These are phyloP conservation scores for Scalopus aquaticus DNA, from an alignment of 2,113 vertebrate species.

Conservation along the genomic window DNA sequence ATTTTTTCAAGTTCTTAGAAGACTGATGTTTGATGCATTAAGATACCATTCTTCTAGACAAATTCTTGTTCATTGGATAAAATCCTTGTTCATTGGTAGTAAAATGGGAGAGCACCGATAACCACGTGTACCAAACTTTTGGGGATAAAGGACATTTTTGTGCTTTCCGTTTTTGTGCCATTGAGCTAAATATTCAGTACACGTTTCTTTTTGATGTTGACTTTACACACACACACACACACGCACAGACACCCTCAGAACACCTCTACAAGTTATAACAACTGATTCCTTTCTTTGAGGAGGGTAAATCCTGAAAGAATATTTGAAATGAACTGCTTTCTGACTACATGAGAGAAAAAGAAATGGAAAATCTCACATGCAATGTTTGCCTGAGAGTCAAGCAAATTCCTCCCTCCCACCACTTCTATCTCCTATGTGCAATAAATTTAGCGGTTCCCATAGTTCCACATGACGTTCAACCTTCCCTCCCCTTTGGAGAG, in stretches of 20 bases:
- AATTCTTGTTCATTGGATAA: not conserved
- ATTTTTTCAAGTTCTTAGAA: conserved; percentile 2
- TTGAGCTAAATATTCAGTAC: not conserved
- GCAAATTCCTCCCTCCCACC: too few species aligned
- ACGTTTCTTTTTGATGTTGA: not conserved
- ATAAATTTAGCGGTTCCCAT: not conserved
- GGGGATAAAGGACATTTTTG: not conserved
- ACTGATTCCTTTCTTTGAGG: not conserved
- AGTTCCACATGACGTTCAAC: not conserved
- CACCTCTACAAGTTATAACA: not conserved
- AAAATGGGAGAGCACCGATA: not conserved
- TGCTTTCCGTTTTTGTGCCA: not conserved
- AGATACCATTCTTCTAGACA: not conserved
- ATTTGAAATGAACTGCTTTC: conserved; percentile 8
- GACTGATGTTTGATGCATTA: not conserved
- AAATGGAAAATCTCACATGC: not conserved
- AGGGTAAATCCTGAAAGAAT: not conserved
- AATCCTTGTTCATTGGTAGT: not conserved
- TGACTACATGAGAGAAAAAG: not conserved
- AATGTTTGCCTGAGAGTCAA: not conserved
- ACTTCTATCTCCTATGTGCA: conserved; percentile 13
- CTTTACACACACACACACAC: not conserved
- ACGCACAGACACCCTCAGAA: not conserved
- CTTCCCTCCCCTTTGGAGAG: not conserved
- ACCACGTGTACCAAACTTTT: not conserved